phyloP scores from a whole-genome alignment of 2,797 vertebrate species.

The Phoxinus dragarum region DNA sequence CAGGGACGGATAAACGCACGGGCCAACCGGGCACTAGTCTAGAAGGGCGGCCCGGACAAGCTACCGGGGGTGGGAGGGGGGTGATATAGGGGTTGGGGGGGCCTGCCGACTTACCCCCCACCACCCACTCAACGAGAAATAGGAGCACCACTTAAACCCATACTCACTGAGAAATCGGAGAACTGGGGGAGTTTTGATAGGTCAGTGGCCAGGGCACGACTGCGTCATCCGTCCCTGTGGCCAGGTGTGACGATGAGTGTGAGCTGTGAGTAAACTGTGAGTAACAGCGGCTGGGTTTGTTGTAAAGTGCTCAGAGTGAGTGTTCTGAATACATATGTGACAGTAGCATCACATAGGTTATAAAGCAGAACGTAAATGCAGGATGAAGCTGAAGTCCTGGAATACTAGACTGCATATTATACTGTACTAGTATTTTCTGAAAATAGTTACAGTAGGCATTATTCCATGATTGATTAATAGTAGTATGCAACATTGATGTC shows the following conservation, averaged over 20 bases:
- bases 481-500: not conserved
- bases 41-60: not conserved
- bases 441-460: not conserved
- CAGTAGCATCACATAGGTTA: not conserved
- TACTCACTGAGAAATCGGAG: too few species aligned
- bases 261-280: constrained; percentile 1
- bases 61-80: not conserved
- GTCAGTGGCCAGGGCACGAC: too few species aligned
- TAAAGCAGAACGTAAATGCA: not conserved
- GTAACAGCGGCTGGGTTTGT: not conserved
- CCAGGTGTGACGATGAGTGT: constrained; percentile 13
- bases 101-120: too few species aligned
- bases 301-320: not conserved
- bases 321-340: not conserved
- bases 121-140: too few species aligned
- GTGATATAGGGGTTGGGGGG: not conserved
- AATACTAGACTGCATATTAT: not conserved
- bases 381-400: not conserved
- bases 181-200: too few species aligned
- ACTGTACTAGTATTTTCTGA: not conserved
- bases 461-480: not conserved
- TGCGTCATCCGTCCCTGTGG: not conserved
- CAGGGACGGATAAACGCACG: not conserved
- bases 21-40: not conserved
- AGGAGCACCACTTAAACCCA: too few species aligned